A percentile compares a stretch with the other conserved stretches of the same genome.
These are phyloP conservation scores for Brachystomella parvula DNA, from an alignment of 1,140 invertebrate species.

Conservation along the genomic window DNA sequence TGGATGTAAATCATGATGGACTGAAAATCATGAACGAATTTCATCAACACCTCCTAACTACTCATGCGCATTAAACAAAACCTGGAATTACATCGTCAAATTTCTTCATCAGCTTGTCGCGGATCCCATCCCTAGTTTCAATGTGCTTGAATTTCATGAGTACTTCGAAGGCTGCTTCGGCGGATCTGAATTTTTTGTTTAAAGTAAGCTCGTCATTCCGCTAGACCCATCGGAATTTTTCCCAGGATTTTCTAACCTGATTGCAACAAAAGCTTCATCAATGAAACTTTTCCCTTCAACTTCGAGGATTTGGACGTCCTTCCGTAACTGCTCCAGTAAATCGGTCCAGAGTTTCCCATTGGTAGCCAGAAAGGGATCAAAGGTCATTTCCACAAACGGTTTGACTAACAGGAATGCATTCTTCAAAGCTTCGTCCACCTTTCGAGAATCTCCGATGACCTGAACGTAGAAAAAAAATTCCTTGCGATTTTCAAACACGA, in stretches of 20 bases:
- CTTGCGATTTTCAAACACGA: neutral
- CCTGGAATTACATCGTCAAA: constrained; percentile 79
- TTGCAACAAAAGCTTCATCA: constrained; percentile 70
- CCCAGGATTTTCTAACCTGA: constrained; percentile 47
- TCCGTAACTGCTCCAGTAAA: constrained; percentile 64
- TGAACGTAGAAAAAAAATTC: neutral
- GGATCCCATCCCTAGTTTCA: constrained; percentile 62
- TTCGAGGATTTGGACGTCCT: constrained; percentile 63
- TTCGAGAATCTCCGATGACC: constrained; percentile 68
- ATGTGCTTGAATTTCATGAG: constrained; percentile 70
- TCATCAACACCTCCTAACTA: too few species aligned
- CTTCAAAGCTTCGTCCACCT: constrained; percentile 71
- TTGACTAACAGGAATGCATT: constrained; percentile 60
- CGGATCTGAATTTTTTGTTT: constrained; percentile 50
- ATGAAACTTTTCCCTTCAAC: constrained; percentile 74
- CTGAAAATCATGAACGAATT: too few species aligned
- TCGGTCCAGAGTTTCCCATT: constrained; percentile 75
- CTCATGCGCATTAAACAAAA: too few species aligned
- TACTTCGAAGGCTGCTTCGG: constrained; percentile 68
- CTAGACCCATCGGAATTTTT: neutral
- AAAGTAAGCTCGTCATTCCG: neutral
- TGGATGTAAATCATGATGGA: constrained; percentile 71
- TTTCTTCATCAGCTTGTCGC: constrained; percentile 63
- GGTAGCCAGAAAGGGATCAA: constrained; percentile 66
- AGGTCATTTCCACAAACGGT: constrained; percentile 65